Percentiles rank a stretch among this genome's conserved stretches.
Evolutionary conservation across 2,888 invertebrate genomes (phyloP).

Genomic region (Oxytorus armatus): DNA sequence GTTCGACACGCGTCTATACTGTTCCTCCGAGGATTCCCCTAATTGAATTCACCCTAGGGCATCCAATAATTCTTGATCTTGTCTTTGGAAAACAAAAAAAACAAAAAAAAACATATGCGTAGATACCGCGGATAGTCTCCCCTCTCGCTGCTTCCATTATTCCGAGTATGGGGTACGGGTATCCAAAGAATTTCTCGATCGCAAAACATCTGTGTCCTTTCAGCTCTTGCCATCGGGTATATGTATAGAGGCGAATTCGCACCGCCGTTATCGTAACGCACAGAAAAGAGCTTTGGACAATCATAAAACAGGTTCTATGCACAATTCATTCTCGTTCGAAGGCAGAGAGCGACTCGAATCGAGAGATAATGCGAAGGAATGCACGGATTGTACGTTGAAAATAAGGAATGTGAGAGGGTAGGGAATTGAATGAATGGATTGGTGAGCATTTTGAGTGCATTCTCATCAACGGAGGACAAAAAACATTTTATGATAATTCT

Average conservation of each 20-base stretch:
- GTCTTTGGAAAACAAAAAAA: too few species aligned
- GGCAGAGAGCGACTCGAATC: conserved; percentile 39
- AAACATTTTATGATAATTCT: too few species aligned
- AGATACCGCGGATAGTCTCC: conserved; percentile 14
- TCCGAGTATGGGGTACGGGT: conserved; percentile 15
- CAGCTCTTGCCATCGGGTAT: conserved; percentile 23
- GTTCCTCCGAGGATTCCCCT: conserved; percentile 4
- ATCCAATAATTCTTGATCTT: conserved; percentile 43
- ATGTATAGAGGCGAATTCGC: conserved; percentile 64
- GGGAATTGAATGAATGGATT: too few species aligned
- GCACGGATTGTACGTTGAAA: background rate
- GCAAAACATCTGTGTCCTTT: conserved; percentile 50
- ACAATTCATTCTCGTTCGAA: conserved; percentile 63
- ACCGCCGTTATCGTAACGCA: conserved; percentile 63
- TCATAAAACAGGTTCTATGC: conserved; percentile 67
- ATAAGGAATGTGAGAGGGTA: background rate
- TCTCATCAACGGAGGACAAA: too few species aligned
- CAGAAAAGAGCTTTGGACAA: conserved; percentile 55
- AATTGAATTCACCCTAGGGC: conserved; percentile 18
- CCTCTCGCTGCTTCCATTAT: conserved; percentile 10
- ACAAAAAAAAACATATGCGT: conserved; percentile 11
- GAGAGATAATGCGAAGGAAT: conserved; percentile 8
- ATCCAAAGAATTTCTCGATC: conserved; percentile 57
- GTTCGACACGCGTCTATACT: conserved; percentile 25
- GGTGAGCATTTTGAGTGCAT: too few species aligned